Evolutionary conservation across 2,888 invertebrate genomes (phyloP), one percentile per base, ranked within the genome.

Genomic region (Argyresthia goedartella): DNA sequence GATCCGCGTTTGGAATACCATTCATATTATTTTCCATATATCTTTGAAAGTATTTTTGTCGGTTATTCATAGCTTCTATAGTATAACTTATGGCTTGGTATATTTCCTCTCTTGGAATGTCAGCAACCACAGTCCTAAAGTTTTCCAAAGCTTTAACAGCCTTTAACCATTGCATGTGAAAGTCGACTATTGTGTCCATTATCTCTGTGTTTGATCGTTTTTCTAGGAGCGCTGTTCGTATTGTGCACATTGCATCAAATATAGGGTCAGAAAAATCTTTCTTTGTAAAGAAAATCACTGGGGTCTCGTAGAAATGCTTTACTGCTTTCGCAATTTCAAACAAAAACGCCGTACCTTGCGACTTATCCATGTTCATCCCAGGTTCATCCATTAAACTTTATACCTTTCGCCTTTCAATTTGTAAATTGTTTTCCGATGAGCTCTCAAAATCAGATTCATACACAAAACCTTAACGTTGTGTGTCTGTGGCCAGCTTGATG

Each of bases 111-210:
- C 68, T 69, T 16, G 66, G 53, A 10, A 71, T 36, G n/a, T 66
- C 65, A 52, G 60, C 48, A 4, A 71, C 47, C 16, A 56, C 55
- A 55, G 69, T 73, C 57, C 63, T 67, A 56, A 71, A 80, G 35
- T 63, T 61, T 54, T 82, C 75, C 56, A 85, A 59, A 33, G 82
- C 85, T 53, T 67, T 71, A 1, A 85, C 69, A 7, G 72, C 65
- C 47, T 70, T 67, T 45, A 85, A 57, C 86, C 86, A 86, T 58
- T 76, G 70, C 46, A 85, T 61, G 61, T 86, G 82, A 59, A 71
- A 76, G 53, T 84, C 81, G 15, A 79, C 72, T 54, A 86, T 69
- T 6, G 57, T 54, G 56, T 84, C 77, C 42, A 75, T 69, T 15
- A 77, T 55, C 10, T 34, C 52, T 25, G 52, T 48, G 15, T 53